Evolutionary conservation across 2,113 vertebrate genomes (phyloP).

Genomic region (Chaenocephalus aceratus): DNA sequence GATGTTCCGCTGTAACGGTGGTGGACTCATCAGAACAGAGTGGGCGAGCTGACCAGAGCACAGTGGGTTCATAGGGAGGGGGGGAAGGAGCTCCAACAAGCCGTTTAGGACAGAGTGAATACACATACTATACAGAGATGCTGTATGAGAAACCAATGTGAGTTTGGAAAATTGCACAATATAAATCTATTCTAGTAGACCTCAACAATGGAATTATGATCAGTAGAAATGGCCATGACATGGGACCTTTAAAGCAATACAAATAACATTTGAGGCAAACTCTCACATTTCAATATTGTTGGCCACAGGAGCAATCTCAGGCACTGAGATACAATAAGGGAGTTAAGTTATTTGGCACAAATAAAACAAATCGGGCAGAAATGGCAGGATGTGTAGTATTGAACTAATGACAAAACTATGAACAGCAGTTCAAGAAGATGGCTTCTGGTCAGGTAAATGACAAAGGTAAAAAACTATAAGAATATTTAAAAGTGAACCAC

Average conservation of each 20-base stretch:
- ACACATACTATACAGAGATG: no score
- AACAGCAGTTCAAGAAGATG: conserved; percentile 1
- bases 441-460: neutral
- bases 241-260: neutral
- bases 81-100: no score
- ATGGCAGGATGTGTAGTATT: neutral
- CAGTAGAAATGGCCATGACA: no score
- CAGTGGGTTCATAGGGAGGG: no score
- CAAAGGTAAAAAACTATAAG: neutral
- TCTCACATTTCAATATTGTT: conserved; percentile 9
- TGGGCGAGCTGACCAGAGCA: no score
- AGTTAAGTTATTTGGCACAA: neutral
- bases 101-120: no score
- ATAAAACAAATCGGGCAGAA: neutral
- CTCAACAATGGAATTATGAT: no score
- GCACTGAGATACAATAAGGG: neutral
- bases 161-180: no score
- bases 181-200: no score
- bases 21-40: no score
- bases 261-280: conserved; percentile 22
- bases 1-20: no score
- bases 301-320: conserved; percentile 1
- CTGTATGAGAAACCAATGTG: no score
- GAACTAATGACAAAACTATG: neutral
- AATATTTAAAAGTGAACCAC: neutral